phyloP scores from a whole-genome alignment of 2,113 vertebrate genomes.

The Bostrychus sinensis region DNA sequence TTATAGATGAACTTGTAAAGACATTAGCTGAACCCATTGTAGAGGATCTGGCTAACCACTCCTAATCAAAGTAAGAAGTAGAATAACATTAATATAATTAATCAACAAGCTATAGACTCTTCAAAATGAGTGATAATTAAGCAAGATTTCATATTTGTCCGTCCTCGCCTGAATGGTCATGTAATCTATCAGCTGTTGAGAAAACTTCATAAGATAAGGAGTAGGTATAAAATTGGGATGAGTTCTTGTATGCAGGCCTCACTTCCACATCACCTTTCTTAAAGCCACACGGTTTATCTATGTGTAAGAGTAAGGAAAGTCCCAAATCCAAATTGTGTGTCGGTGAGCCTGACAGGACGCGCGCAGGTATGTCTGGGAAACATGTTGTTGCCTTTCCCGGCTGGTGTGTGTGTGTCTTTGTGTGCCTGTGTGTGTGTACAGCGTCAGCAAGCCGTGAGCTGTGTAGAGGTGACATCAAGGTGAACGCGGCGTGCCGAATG shows the following conservation, averaged over 20 bases:
- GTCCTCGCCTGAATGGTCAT: neutral
- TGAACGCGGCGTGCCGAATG: slow-evolving; percentile 88
- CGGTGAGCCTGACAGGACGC: slow-evolving; percentile 35
- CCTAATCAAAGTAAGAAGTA: neutral
- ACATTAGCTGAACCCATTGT: no score
- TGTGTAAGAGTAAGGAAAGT: slow-evolving; percentile 12
- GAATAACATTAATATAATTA: neutral
- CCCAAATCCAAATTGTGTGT: slow-evolving; percentile 49
- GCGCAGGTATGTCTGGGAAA: slow-evolving; percentile 33
- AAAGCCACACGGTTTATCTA: neutral
- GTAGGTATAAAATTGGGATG: no score
- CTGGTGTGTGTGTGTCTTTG: slow-evolving; percentile 2
- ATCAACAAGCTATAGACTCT: neutral
- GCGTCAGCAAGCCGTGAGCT: slow-evolving; percentile 73
- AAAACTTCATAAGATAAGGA: no score
- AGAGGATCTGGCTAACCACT: neutral
- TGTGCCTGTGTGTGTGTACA: slow-evolving; percentile 49
- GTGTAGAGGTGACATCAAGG: slow-evolving; percentile 93
- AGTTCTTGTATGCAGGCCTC: neutral
- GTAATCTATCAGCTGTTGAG: neutral
- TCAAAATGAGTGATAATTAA: neutral
- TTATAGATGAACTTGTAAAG: neutral
- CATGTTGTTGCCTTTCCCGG: slow-evolving; percentile 14
- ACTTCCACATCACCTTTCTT: slow-evolving; percentile 1
- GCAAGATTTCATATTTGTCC: neutral